Percentiles rank a stretch among this genome's conserved stretches.
Conservation (phyloP, 2,797 vertebrate species). For the Dipus sagitta region DNA sequence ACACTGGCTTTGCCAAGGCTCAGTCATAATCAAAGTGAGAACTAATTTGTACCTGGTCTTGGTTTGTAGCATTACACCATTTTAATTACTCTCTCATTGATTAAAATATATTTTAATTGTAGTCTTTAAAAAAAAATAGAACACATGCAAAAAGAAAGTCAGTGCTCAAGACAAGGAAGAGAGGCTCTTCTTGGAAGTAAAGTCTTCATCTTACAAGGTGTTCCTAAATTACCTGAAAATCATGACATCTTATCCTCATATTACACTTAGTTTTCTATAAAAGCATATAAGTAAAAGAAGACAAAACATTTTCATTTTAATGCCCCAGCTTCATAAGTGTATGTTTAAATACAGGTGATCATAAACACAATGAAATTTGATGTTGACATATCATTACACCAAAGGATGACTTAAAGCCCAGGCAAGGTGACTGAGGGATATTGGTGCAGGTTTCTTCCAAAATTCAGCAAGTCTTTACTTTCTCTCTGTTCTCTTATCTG, state of each 20-base stretch:
- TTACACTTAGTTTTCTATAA: background rate
- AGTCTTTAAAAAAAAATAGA: background rate
- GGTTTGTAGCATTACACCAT: background rate
- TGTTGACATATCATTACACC: conserved; percentile 52
- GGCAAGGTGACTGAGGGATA: background rate
- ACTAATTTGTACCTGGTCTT: conserved; percentile 41
- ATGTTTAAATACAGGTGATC: background rate
- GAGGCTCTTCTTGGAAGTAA: background rate
- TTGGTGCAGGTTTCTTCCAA: conserved; percentile 3
- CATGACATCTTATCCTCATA: background rate
- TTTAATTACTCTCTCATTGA: conserved; percentile 54
- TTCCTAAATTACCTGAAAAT: conserved; percentile 19
- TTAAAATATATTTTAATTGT: conserved; percentile 42
- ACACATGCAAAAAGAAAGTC: background rate
- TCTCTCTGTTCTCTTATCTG: conserved; percentile 62
- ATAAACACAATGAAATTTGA: conserved; percentile 33
- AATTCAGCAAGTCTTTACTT: conserved; percentile 6
- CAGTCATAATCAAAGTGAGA: conserved; percentile 18
- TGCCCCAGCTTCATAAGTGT: background rate
- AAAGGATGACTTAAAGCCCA: conserved; percentile 12
- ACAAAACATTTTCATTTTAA: background rate
- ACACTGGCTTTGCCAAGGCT: background rate
- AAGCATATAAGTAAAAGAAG: conserved; percentile 16
- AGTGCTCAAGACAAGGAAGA: conserved; percentile 17
- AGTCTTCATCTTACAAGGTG: conserved; percentile 17